Percentiles rank a stretch among this genome's conserved stretches.
phyloP scores from a whole-genome alignment of 2,113 vertebrate species.

The Colinus virginianus region DNA sequence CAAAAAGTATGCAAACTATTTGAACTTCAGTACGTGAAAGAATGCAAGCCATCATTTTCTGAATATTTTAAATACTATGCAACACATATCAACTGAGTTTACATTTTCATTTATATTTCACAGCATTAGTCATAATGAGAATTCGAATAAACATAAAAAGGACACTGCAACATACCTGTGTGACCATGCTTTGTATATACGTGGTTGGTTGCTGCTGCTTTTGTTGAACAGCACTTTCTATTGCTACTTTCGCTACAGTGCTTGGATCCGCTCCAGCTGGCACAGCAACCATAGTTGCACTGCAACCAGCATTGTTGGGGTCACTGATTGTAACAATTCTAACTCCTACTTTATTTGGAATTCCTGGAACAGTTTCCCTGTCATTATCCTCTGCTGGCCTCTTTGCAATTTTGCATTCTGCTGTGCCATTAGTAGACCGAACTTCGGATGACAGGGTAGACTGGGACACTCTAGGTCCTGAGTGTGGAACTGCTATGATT shows the following conservation, averaged over 20 bases:
- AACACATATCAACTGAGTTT: background rate
- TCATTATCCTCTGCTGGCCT: conserved; percentile 92
- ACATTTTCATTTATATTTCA: background rate
- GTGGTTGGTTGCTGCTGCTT: conserved; percentile 90
- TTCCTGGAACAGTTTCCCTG: conserved; percentile 86
- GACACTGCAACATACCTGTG: conserved; percentile 85
- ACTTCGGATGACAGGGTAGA: conserved; percentile 80
- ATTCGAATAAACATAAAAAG: conserved; percentile 30
- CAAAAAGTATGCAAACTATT: background rate
- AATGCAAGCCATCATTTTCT: background rate
- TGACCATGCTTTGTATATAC: conserved; percentile 84
- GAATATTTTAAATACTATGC: background rate
- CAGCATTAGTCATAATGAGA: conserved; percentile 27
- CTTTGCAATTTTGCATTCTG: conserved; percentile 91
- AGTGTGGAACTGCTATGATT: conserved; percentile 82
- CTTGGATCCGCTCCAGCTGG: conserved; percentile 97
- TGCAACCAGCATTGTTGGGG: conserved; percentile 98
- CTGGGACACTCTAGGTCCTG: conserved; percentile 82
- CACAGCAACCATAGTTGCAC: conserved; percentile 97
- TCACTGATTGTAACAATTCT: conserved; percentile 99
- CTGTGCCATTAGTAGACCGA: conserved; percentile 89
- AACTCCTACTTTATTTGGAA: conserved; percentile 98
- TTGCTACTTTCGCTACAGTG: conserved; percentile 99
- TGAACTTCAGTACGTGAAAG: background rate
- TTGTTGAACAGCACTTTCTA: conserved; percentile 97